Percentiles rank a stretch among this genome's conserved stretches.
Conservation (phyloP, 2,888 invertebrate species). For the Amiota minor region DNA sequence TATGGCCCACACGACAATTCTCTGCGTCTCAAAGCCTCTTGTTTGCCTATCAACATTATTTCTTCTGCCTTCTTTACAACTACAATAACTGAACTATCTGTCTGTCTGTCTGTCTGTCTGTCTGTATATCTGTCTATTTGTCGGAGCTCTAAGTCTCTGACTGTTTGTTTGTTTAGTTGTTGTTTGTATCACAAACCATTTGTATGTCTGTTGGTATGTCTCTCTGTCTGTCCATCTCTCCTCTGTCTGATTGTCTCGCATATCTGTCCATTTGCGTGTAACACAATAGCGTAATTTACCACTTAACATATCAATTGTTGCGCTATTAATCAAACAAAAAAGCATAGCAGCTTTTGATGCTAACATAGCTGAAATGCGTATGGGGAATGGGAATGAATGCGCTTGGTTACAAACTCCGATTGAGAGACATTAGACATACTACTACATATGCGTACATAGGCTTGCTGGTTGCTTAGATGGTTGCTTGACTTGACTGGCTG, state of each 20-base stretch:
- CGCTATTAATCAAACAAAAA: constrained; percentile 64
- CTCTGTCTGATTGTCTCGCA: background rate
- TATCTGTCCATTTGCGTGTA: constrained; percentile 28
- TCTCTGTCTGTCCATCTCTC: constrained; percentile 47
- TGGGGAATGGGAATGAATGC: constrained; percentile 34
- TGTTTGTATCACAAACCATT: constrained; percentile 32
- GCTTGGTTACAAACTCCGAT: constrained; percentile 22
- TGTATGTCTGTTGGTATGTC: constrained; percentile 24
- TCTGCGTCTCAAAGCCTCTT: constrained; percentile 28
- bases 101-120: constrained; percentile 5
- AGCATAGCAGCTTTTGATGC: constrained; percentile 32
- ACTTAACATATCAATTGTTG: constrained; percentile 66
- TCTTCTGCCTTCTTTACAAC: background rate
- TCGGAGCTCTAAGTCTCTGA: background rate
- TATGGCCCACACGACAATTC: constrained; percentile 4
- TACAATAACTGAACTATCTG: background rate
- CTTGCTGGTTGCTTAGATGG: no score
- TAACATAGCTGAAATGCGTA: constrained; percentile 4
- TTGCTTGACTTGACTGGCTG: no score
- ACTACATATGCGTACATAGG: no score
- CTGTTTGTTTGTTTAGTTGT: no score
- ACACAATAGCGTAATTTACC: constrained; percentile 64
- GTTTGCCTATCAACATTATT: background rate
- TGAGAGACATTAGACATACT: background rate
- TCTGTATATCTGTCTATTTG: background rate